Evolutionary conservation across 2,888 invertebrate species (phyloP), one percentile per base, ranked within the genome.

Genomic region (Tubulanus polymorphus): DNA sequence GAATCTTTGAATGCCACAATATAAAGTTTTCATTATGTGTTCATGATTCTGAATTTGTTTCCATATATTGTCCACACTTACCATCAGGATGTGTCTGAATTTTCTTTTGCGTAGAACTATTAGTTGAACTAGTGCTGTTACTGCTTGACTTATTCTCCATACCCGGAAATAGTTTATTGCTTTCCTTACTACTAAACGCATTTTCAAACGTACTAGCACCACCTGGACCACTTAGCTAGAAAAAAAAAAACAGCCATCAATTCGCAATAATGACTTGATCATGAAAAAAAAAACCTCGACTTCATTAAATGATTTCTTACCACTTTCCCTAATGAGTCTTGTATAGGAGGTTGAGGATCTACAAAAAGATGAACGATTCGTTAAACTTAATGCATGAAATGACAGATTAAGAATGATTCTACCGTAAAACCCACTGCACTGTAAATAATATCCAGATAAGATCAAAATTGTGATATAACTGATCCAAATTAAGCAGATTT

Each of bases 71-170:
- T 23, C 20, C 6, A n/a, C 27, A 59, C 74, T 71, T 77, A 88
- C 95, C 95, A 83, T 96, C 95, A 48, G 92, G 89, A 77, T 89
- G 90, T 68, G 93, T 95, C 83, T 94, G 93, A 76, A 96, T 94
- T 72, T 95, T 95, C 81, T n/a, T n/a, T n/a, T n/a, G n/a, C n/a
- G n/a, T n/a, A n/a, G n/a, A n/a, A n/a, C n/a, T n/a, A n/a, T n/a
- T n/a, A n/a, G n/a, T n/a, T n/a, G n/a, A n/a, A n/a, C n/a, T n/a
- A n/a, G n/a, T n/a, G n/a, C 88, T 66, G 64, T 81, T 81, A 23
- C 54, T 54, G 26, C 66, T 57, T 6, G 63, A 57, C 58, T 75
- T 76, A 49, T 76, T 76, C 28, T 67, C 69, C 15, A 67, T n/a
- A n/a, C n/a, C n/a, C n/a, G n/a, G n/a, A n/a, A n/a, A n/a, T n/a